phyloP scores from a whole-genome alignment of 2,797 vertebrate species.

The Vultur gryphus region DNA sequence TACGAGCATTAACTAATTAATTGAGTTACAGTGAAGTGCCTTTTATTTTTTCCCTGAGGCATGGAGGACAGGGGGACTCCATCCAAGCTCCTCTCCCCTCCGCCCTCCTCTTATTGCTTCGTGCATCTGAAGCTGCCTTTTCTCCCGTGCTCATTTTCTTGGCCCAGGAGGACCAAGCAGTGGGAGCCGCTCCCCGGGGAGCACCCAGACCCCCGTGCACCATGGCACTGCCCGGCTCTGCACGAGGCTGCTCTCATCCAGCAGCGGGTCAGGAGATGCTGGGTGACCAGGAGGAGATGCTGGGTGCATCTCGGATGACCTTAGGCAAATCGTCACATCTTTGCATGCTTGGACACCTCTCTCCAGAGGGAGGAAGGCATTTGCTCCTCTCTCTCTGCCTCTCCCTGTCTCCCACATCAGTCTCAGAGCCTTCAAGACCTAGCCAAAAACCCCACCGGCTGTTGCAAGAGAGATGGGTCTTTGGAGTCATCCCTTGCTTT shows the following conservation, averaged over 20 bases:
- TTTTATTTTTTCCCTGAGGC: not conserved
- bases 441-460: not conserved
- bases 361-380: not conserved
- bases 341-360: not conserved
- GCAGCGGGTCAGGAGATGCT: not conserved
- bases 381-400: not conserved
- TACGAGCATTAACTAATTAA: not conserved
- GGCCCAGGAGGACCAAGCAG: not conserved
- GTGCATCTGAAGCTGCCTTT: not conserved
- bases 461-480: not conserved
- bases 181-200: not conserved
- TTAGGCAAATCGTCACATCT: fast-evolving
- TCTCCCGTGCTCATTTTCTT: not conserved
- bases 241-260: not conserved
- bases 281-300: not conserved
- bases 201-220: fast-evolving
- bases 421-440: not conserved
- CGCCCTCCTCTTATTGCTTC: not conserved
- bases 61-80: not conserved
- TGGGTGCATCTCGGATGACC: not conserved
- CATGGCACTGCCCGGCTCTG: not conserved
- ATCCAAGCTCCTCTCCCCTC: not conserved
- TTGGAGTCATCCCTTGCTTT: not conserved
- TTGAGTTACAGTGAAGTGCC: not conserved
- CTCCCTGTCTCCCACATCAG: not conserved